phyloP scores from a whole-genome alignment of 2,888 invertebrate genomes.

The Phrixothrix hirtus region DNA sequence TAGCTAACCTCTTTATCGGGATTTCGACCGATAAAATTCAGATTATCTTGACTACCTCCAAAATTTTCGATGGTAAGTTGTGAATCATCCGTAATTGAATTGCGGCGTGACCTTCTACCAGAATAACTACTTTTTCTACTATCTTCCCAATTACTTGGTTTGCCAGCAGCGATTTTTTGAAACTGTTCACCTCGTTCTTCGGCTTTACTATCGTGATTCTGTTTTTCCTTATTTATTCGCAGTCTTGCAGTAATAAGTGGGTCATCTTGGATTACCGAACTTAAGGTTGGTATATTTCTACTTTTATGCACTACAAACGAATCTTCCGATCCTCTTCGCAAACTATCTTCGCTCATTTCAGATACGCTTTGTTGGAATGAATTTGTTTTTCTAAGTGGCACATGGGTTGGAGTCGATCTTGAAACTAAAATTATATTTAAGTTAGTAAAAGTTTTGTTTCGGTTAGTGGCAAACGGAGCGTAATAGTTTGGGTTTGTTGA shows the following conservation, averaged over 20 bases:
- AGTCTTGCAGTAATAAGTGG: conserved; percentile 61
- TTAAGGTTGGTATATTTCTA: conserved; percentile 76
- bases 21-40: conserved; percentile 82
- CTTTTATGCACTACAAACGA: conserved; percentile 83
- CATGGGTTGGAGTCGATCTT: conserved; percentile 59
- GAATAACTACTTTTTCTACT: conserved; percentile 73
- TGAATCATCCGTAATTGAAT: conserved; percentile 84
- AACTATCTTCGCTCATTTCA: conserved; percentile 54
- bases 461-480: no score
- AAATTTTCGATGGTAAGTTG: conserved; percentile 92
- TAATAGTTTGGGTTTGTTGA: no score
- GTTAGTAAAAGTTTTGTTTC: no score
- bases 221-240: conserved; percentile 66
- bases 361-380: conserved; percentile 52
- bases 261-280: conserved; percentile 65
- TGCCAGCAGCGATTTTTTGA: conserved; percentile 71
- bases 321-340: conserved; percentile 60
- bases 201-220: conserved; percentile 66
- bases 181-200: conserved; percentile 64
- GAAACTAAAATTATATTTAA: conserved; percentile 58
- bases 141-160: conserved; percentile 85
- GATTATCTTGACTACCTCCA: conserved; percentile 87
- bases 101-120: conserved; percentile 80
- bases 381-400: conserved; percentile 52
- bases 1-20: conserved; percentile 71